Evolutionary conservation across 2,113 vertebrate species (phyloP).

Genomic region (Shinisaurus crocodilurus): DNA sequence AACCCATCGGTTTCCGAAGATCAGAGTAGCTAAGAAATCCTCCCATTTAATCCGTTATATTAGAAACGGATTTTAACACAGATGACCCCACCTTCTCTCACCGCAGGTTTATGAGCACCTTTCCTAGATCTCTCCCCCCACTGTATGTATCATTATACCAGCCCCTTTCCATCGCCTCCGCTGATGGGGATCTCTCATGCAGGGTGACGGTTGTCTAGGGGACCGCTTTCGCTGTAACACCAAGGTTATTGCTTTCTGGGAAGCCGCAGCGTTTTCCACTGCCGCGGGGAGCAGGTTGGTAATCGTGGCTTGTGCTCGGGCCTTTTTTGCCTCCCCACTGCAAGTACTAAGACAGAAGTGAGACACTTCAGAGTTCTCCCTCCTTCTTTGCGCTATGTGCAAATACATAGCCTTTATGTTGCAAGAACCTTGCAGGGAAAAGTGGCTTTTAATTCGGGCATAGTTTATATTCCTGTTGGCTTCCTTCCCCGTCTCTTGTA

Average conservation of each 20-base stretch:
- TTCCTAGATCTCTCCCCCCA: background rate
- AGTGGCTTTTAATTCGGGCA: no score
- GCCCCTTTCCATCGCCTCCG: rapidly evolving
- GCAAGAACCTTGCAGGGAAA: background rate
- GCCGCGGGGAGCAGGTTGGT: background rate
- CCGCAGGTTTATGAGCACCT: background rate
- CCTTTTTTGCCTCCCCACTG: background rate
- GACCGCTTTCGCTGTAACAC: slow-evolving; percentile 37
- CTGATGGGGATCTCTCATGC: background rate
- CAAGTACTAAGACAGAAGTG: background rate
- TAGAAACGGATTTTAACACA: background rate
- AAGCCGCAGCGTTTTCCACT: background rate
- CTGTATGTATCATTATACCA: background rate
- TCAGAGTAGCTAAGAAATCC: background rate
- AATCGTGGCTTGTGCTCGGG: no score
- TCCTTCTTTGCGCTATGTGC: background rate
- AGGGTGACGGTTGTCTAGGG: slow-evolving; percentile 20
- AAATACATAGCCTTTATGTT: no score
- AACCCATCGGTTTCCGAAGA: background rate
- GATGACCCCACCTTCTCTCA: rapidly evolving
- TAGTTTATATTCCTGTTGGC: background rate
- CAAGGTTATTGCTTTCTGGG: background rate
- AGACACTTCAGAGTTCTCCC: background rate
- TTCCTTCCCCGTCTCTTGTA: background rate
- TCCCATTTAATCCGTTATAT: background rate